Evolutionary conservation across 2,113 vertebrate genomes (phyloP), one percentile per base, ranked within the genome.

Genomic region (Myrmophylax atrothorax): DNA sequence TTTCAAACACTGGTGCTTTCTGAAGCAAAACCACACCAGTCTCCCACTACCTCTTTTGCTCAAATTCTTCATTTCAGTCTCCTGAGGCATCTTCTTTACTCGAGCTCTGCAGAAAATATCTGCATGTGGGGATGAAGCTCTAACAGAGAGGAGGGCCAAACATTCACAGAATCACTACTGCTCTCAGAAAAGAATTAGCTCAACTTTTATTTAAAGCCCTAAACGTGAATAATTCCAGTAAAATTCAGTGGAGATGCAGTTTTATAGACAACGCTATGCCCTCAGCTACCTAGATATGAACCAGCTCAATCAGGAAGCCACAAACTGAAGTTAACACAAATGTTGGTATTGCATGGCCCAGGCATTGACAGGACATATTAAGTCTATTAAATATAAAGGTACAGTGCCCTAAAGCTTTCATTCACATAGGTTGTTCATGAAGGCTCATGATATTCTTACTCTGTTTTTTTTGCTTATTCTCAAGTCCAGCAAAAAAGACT

Each of bases 321-420:
- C 7, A 55, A 44, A 69, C 12, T 28, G 15, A 83, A 74, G 10
- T 38, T 58, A 44, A 53, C 19, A 49, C 15, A 69, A 24, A 26
- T 55, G 69, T 74, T 31, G 3, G 42, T 44, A 55, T 4, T 12
- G 6, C 3, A 6, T 38, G 37, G 6, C 12, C 18, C 23, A 68
- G 14, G 9, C 12, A 47, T 24, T 28, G 12, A 64, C 19, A 4
- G 16, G 9, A 53, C 14, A 23, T 1, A 19, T 40, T 87, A n/a
- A 67, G 4, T 31, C 17, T 52, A 9, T 35, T 75, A 69, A 74
- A 58, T n/a, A 68, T 18, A 38, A 38, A 79, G 8, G 4, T 46
- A 58, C 16, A 0, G 1, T 4, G 10, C 3, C 6, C 6, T 24
- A 31, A 37, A 64, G 10, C n/a, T 52, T 80, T 5, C 14, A 42